Conservation (phyloP, 2,797 vertebrate species). For the Catamblyrhynchus diadema region DNA sequence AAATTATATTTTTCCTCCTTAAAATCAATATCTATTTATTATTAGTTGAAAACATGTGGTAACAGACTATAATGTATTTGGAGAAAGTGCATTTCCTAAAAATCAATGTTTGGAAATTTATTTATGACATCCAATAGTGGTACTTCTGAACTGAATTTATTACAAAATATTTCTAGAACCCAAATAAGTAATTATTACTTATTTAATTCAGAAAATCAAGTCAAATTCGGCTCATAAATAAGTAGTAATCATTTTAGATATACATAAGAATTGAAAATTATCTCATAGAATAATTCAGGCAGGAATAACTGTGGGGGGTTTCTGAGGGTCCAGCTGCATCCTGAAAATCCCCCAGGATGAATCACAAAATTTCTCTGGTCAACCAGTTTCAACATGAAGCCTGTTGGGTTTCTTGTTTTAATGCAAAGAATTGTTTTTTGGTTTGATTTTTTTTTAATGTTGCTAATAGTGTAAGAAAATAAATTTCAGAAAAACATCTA, state of each 20-base stretch:
- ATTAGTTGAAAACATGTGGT: neutral
- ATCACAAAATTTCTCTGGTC: neutral
- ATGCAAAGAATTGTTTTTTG: neutral
- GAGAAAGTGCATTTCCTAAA: neutral
- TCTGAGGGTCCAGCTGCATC: neutral
- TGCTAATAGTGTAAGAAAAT: neutral
- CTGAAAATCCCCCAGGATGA: neutral
- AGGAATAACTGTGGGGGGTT: neutral
- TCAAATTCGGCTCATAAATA: neutral
- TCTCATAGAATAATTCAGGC: neutral
- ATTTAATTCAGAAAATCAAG: neutral
- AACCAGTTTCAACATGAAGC: neutral
- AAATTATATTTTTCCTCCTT: neutral
- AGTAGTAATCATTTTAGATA: neutral
- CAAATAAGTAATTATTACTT: neutral
- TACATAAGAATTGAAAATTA: neutral
- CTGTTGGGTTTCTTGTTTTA: neutral
- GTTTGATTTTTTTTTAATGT: neutral
- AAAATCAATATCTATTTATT: neutral
- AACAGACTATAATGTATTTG: neutral
- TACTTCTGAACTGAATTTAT: neutral
- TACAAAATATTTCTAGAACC: neutral
- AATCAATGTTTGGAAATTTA: neutral
- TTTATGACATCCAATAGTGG: neutral
- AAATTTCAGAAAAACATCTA: neutral